These are phyloP conservation scores for Ferdinandea cuprea DNA, from an alignment of 2,888 invertebrate genomes.

Conservation along the genomic window DNA sequence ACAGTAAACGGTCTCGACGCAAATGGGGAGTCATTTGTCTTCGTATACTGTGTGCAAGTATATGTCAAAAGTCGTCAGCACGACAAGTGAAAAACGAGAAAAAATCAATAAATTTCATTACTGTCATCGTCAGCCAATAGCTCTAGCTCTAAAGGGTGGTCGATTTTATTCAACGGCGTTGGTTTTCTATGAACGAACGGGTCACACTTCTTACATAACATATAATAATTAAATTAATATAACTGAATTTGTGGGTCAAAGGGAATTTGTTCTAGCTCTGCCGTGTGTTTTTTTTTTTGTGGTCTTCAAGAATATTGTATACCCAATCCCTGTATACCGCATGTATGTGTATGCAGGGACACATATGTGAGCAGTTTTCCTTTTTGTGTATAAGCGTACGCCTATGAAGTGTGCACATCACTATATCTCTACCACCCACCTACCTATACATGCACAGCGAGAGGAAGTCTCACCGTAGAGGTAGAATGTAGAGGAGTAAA, in stretches of 20 bases:
- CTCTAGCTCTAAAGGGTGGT: conserved; percentile 53
- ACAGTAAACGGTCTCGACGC: conserved; percentile 32
- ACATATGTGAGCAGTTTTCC: conserved; percentile 4
- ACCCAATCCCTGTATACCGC: not conserved
- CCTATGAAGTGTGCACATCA: conserved; percentile 55
- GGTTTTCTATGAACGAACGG: conserved; percentile 28
- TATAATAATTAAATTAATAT: conserved; percentile 62
- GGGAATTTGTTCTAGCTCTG: conserved; percentile 9
- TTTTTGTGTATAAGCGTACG: conserved; percentile 26
- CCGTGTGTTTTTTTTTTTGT: conserved; percentile 13
- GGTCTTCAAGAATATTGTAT: not conserved
- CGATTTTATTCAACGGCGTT: not conserved
- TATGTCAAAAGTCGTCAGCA: conserved; percentile 40
- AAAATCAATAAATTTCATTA: conserved; percentile 73
- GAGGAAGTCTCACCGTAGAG: not conserved
- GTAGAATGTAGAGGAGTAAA: conserved; percentile 8
- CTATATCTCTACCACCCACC: conserved; percentile 23
- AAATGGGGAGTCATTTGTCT: not conserved
- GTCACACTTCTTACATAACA: conserved; percentile 61
- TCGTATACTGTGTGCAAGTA: conserved; percentile 15
- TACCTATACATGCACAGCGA: not conserved
- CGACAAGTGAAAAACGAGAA: conserved; percentile 41
- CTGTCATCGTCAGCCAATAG: conserved; percentile 43
- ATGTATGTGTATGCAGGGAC: not conserved
- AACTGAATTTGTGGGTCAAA: conserved; percentile 60